Percentiles rank a stretch among this genome's conserved stretches.
Conservation (phyloP, 2,797 vertebrate species). For the Hylomyscus alleni region DNA sequence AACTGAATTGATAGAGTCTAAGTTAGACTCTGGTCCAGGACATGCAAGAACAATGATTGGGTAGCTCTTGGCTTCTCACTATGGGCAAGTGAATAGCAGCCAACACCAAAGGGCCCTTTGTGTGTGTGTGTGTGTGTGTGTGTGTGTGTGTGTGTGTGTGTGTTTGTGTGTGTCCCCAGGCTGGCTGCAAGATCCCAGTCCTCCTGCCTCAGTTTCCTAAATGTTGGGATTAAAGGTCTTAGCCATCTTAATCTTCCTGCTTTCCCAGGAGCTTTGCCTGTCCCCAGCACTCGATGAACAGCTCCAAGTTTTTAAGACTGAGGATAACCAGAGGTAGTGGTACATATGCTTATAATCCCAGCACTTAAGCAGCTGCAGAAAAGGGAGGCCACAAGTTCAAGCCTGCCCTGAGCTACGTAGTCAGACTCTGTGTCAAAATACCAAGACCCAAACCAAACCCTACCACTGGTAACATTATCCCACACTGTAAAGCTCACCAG, state of each 20-base stretch:
- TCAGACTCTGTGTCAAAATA: background rate
- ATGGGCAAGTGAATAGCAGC: background rate
- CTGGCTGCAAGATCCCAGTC: background rate
- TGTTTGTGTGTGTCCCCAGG: background rate
- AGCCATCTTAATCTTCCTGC: background rate
- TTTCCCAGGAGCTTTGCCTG: background rate
- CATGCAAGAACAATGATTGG: background rate
- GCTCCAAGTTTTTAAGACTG: constrained; percentile 44
- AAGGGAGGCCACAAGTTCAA: background rate
- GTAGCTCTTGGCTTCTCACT: background rate
- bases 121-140: background rate
- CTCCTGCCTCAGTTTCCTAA: background rate
- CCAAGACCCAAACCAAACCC: background rate
- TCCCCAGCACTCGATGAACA: background rate
- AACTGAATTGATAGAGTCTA: constrained; percentile 13
- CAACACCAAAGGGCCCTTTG: fast-evolving
- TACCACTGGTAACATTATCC: background rate
- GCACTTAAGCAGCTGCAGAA: background rate
- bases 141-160: background rate
- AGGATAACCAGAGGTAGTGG: background rate
- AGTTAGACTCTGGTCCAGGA: background rate
- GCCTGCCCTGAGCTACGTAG: background rate
- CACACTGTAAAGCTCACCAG: background rate
- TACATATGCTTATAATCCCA: background rate
- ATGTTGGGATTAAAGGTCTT: background rate